Evolutionary conservation across 2,888 invertebrate species (phyloP).

Genomic region (Dioctria rufipes): DNA sequence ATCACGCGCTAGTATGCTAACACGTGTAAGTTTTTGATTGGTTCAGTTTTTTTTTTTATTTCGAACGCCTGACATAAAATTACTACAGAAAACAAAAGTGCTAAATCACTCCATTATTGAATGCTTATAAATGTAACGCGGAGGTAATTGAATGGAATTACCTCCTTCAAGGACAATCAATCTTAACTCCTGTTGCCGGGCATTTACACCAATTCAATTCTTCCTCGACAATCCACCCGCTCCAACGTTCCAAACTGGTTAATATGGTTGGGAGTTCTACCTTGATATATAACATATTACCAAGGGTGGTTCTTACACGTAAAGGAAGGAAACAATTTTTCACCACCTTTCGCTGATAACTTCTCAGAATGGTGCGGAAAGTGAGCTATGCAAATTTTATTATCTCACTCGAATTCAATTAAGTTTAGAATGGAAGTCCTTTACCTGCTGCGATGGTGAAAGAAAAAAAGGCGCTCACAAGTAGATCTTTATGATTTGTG

Average conservation of each 20-base stretch:
- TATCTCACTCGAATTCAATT: conserved; percentile 49
- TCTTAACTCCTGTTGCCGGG: conserved; percentile 33
- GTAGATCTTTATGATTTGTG: conserved; percentile 45
- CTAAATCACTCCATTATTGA: neutral
- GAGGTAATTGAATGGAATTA: conserved; percentile 52
- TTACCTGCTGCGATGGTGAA: neutral
- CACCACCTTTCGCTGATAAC: conserved; percentile 42
- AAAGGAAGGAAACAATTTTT: conserved; percentile 49
- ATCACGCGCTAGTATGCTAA: no score
- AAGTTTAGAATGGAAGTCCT: conserved; percentile 30
- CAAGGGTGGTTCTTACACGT: neutral
- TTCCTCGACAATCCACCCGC: conserved; percentile 11
- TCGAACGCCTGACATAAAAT: no score
- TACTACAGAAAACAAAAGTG: no score
- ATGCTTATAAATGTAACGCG: conserved; percentile 18
- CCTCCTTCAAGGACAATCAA: conserved; percentile 48
- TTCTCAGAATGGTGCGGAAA: neutral
- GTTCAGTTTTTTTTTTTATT: no score
- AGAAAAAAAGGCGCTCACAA: neutral
- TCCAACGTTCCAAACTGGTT: neutral
- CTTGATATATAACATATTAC: conserved; percentile 26
- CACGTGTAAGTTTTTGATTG: no score
- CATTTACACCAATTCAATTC: conserved; percentile 20
- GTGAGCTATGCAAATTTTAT: conserved; percentile 49
- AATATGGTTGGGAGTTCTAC: neutral